Conservation (phyloP, 2,797 vertebrate genomes). For the Miichthys miiuy region DNA sequence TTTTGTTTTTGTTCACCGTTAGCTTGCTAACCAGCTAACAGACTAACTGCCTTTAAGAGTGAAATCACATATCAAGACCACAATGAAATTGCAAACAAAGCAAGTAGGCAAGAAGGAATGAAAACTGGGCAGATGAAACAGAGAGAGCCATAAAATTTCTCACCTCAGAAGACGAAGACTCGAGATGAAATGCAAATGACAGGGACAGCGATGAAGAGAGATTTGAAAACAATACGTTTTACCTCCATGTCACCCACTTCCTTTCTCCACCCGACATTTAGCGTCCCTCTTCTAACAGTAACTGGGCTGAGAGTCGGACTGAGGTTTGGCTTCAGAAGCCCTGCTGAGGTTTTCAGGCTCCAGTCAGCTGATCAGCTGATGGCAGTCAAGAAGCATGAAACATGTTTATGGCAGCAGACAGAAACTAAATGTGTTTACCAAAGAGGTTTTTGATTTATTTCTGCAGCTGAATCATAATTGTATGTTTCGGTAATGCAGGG, state of each 20-base stretch:
- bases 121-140: conserved; percentile 14
- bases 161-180: conserved; percentile 35
- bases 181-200: conserved; percentile 34
- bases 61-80: conserved; percentile 5
- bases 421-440: conserved; percentile 19
- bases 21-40: neutral
- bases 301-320: conserved; percentile 13
- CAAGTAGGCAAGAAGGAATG: neutral
- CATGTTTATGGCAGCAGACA: neutral
- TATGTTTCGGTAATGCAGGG: neutral
- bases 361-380: conserved; percentile 18
- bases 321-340: conserved; percentile 49
- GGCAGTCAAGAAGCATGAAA: conserved; percentile 2
- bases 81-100: conserved; percentile 40
- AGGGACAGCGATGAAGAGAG: conserved; percentile 21
- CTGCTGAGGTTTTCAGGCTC: conserved; percentile 33
- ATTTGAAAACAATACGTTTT: conserved; percentile 54
- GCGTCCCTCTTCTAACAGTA: conserved; percentile 1
- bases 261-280: conserved; percentile 55
- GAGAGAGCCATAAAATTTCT: conserved; percentile 34
- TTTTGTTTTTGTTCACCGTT: no score
- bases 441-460: conserved; percentile 25
- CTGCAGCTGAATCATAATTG: conserved; percentile 17
- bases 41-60: neutral
- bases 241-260: conserved; percentile 37